Base-by-base conservation (phyloP, 2,888 invertebrate genomes). In the Lepetodrilus schrolli region DNA sequence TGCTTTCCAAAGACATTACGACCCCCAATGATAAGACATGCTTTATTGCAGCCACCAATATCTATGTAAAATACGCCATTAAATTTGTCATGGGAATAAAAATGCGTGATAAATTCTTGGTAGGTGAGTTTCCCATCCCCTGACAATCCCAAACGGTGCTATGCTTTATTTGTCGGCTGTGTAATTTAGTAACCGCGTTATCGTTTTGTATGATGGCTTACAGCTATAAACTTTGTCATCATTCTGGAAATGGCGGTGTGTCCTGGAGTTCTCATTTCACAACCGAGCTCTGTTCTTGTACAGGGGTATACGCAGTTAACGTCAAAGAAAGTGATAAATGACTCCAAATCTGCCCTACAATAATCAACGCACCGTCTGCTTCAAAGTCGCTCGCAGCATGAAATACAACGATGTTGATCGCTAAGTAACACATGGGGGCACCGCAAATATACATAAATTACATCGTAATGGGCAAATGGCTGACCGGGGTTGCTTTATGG, bases 181-280 rank as follows among this genome's bases (percentile, higher is more conserved):
- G 68, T 68, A 68, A 68, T 68, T 68, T 68, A 68, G 47, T 43
- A 68, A 47, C 10, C 47, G 43, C n/a, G 68, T 26, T 68, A 68
- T 68, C 68, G 30, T 21, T 21, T 10, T 10, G 68, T 23, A 68
- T 23, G 68, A 26, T 7, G 68, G 23, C 26, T 43, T 47, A 43
- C 47, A 43, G 47, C 47, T 17, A 30, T 13, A 47, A 47, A 47
- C 36, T 66, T 43, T 43, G 26, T 47, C 68, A 68, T 68, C 26
- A 23, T 26, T 21, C 68, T 26, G 30, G 68, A 58, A 68, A 68
- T 68, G 21, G 68, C 47, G 4, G 30, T 68, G 43, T 26, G 47
- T 47, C 38, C 43, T 20, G 47, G 68, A 47, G 68, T 68, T 68
- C 68, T 17, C 47, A 68, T 68, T 68, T 30, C 21, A 68, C 47